Base-by-base conservation (phyloP, 2,797 vertebrate genomes). In the Cyclopterus lumpus region DNA sequence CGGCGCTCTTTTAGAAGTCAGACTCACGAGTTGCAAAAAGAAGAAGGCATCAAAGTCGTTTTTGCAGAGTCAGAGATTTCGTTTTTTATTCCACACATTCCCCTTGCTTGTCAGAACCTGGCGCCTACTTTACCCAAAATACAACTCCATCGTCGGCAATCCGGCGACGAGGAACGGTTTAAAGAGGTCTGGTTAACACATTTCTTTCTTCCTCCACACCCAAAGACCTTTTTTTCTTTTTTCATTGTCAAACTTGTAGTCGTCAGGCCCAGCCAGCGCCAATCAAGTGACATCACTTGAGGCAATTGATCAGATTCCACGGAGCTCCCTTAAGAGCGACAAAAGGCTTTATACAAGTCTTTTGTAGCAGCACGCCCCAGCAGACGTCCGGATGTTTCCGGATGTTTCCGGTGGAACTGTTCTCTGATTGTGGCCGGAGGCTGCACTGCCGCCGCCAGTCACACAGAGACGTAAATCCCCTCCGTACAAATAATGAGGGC, bases 61-160 rank as follows among this genome's bases (percentile, higher is more conserved):
- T 16, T 2, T 36, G 5, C 18, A 32, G 46, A 54, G 26, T 7
- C 20, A 38, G 5, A 24, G 5, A 36, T 15, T 14, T 6, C 16
- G 1, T 42, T 44, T 38, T 44, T 38, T 28, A 42, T 26, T 42
- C 38, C 32, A 55, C 4, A 1, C 26, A 28, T 46, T 54, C 0
- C 1, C 40, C 5, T 12, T 16, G 3, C 22, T 38, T 40, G 4
- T 42, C 24, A 42, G 62, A 54, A 53, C 9, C 15, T n/a, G 3
- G 1, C 6, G n/a, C 64, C 26, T 69, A 40, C 24, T 38, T 76
- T 65, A 46, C 58, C 55, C 36, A 65, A 51, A 73, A n/a, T 30
- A 22, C 70, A 78, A 60, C 6, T 9, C 10, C 22, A 15, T 5
- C 8, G 3, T 28, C 6, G 1, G 16, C 42, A 28, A 22, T 32